Base-by-base conservation (phyloP, 1,140 invertebrate species). In the Stegodyphus mimosarum region DNA sequence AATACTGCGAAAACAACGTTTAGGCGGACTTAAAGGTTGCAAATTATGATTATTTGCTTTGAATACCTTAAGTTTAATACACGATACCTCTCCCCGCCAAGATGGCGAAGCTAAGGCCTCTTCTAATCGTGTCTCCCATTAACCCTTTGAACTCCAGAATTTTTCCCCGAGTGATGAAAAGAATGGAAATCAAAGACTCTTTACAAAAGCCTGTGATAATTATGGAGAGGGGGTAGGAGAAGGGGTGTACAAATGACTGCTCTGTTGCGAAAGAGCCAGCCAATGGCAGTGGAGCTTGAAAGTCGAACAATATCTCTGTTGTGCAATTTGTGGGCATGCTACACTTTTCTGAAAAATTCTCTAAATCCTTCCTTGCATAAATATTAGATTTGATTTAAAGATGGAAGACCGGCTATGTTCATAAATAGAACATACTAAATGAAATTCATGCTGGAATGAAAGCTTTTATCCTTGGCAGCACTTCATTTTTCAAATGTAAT, bases 51-150 rank as follows among this genome's bases (percentile, higher is more conserved):
- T 15, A 67, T 67, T 67, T 60, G 15, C 9, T 60, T 60, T 9
- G 15, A 60, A 60, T 10, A 10, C 15, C 55, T 60, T 60, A 10
- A 60, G 9, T 18, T 67, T 67, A n/a, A 18, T 67, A n/a, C 9
- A 67, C 17, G 64, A 15, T 67, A 67, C 17, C 64, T 67, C 7
- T 17, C 13, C n/a, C 11, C 64, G 7, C 7, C 17, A 17, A 15
- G n/a, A 67, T 67, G 17, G 64, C 64, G 64, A 67, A 67, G n/a
- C 55, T 17, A 67, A 5, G n/a, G n/a, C 17, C 64, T 17, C 9
- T 67, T 67, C 64, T 67, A 67, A 67, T 67, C 64, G 64, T 67
- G 64, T 67, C n/a, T 15, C 64, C 64, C 64, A 67, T 67, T 67
- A 67, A 67, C 64, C 64, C 17, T 67, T 18, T 18, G 64, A 67